A percentile compares a stretch with the other conserved stretches of the same genome.
Evolutionary conservation across 2,888 invertebrate genomes (phyloP).

Genomic region (Lamproptera curius): DNA sequence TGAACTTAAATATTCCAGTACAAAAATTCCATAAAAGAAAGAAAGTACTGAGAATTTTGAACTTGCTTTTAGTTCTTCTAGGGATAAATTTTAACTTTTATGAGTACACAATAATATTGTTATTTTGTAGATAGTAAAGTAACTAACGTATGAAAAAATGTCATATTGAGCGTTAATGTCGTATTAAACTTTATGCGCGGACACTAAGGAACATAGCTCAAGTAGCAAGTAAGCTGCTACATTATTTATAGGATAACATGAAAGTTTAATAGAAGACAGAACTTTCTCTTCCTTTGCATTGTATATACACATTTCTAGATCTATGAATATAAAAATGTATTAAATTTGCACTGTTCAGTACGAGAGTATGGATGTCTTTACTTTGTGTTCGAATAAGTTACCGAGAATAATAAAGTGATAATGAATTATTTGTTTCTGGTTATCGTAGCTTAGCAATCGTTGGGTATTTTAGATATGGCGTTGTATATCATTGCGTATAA

Average conservation of each 20-base stretch:
- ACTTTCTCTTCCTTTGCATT: conserved; percentile 5
- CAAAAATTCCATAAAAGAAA: no score
- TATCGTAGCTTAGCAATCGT: no score
- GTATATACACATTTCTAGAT: conserved; percentile 12
- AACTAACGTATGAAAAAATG: no score
- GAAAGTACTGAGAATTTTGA: no score
- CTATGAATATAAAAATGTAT: conserved; percentile 19
- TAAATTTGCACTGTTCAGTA: conserved; percentile 3
- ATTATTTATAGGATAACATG: conserved; percentile 55
- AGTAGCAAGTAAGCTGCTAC: conserved; percentile 33
- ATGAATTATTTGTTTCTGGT: background rate
- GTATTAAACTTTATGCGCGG: no score
- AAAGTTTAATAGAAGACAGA: conserved; percentile 42
- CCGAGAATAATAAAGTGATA: background rate
- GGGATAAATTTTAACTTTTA: no score
- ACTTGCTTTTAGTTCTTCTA: no score
- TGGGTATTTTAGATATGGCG: background rate
- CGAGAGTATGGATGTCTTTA: background rate
- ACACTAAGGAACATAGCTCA: conserved; percentile 7
- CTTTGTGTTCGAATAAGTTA: conserved; percentile 4
- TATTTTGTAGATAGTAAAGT: no score
- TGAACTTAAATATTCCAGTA: no score
- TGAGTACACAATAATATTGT: no score
- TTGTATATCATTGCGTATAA: no score
- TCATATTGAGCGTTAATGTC: no score